A percentile compares a stretch with the other conserved stretches of the same genome.
phyloP scores from a whole-genome alignment of 2,797 vertebrate genomes.

The Lemur catta region DNA sequence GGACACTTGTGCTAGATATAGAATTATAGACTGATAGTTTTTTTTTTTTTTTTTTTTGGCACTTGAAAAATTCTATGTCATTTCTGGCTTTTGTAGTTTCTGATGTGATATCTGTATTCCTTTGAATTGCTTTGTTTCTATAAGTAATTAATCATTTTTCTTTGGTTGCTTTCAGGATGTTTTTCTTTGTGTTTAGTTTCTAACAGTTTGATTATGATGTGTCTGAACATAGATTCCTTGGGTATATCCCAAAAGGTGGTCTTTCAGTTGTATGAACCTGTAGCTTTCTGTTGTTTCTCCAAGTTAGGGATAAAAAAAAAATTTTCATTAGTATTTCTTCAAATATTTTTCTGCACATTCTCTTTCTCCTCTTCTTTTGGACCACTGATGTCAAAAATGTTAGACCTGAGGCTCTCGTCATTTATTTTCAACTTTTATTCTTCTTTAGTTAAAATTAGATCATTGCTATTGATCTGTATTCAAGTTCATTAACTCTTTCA shows the following conservation, averaged over 20 bases:
- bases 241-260: background rate
- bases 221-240: background rate
- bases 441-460: background rate
- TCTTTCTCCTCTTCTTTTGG: background rate
- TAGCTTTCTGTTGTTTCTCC: background rate
- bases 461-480: background rate
- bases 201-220: background rate
- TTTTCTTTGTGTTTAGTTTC: background rate
- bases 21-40: background rate
- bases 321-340: background rate
- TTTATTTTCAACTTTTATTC: background rate
- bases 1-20: background rate
- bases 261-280: background rate
- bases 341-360: background rate
- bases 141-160: background rate
- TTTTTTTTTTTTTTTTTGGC: too few species aligned
- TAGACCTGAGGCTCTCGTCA: background rate
- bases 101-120: background rate
- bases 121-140: background rate
- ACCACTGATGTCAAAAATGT: background rate
- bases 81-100: background rate
- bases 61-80: background rate
- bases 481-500: background rate
- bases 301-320: background rate
- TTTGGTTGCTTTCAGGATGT: background rate